A percentile compares a stretch with the other conserved stretches of the same genome.
Conservation (phyloP, 2,888 invertebrate species). For the Subacronicta megacephala region DNA sequence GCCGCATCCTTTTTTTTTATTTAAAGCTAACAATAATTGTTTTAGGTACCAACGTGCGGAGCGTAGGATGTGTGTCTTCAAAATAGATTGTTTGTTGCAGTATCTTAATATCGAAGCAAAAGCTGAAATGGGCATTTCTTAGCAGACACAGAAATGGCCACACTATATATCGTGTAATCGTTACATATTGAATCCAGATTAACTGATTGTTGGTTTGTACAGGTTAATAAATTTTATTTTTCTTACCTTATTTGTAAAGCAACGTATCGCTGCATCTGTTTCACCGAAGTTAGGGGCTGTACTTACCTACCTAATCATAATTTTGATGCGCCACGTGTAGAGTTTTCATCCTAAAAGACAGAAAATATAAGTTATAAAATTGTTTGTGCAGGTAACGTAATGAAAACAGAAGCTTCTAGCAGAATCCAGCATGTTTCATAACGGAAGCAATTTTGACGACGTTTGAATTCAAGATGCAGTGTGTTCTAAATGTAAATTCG, state of each 20-base stretch:
- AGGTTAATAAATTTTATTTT: no score
- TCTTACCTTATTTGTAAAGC: background rate
- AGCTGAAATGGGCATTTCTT: no score
- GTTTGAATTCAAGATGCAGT: conserved; percentile 60
- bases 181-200: no score
- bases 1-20: no score
- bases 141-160: no score
- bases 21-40: no score
- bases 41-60: no score
- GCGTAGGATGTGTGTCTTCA: no score
- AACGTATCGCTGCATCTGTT: background rate
- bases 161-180: no score
- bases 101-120: no score
- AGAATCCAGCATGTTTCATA: conserved; percentile 30
- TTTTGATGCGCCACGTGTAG: background rate
- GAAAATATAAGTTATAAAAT: conserved; percentile 11
- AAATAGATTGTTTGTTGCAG: no score
- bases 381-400: conserved; percentile 3
- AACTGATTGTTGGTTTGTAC: no score
- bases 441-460: conserved; percentile 53
- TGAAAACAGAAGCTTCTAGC: conserved; percentile 26
- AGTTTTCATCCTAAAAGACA: background rate
- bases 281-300: background rate
- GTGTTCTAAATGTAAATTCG: conserved; percentile 74
- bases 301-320: background rate